These are phyloP conservation scores for Netelia inedita DNA, from an alignment of 2,888 invertebrate species.

Conservation along the genomic window DNA sequence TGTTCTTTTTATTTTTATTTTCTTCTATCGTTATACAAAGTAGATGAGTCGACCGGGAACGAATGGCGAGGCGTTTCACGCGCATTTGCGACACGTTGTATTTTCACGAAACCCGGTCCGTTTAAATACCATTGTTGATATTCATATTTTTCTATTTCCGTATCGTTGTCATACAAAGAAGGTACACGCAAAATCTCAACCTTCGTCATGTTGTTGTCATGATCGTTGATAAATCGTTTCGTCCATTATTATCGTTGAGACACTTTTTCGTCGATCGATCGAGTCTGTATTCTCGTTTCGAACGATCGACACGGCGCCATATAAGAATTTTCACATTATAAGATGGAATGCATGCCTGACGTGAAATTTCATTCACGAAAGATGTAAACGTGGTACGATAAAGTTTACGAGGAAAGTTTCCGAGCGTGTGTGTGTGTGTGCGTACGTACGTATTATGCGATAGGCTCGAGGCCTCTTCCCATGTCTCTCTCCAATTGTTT, in stretches of 20 bases:
- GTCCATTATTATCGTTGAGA: constrained; percentile 63
- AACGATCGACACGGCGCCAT: constrained; percentile 39
- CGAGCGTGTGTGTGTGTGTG: constrained; percentile 23
- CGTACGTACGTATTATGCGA: constrained; percentile 42
- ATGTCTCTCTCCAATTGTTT: constrained; percentile 28
- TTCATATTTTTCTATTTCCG: constrained; percentile 70
- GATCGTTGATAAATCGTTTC: constrained; percentile 59
- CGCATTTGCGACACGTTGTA: neutral
- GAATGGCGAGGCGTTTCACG: neutral
- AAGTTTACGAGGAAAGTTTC: constrained; percentile 10
- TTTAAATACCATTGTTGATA: constrained; percentile 66
- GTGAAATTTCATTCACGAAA: constrained; percentile 32
- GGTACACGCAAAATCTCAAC: constrained; percentile 20
- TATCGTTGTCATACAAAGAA: constrained; percentile 46
- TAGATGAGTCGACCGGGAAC: neutral
- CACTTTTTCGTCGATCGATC: constrained; percentile 44
- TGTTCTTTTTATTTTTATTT: neutral
- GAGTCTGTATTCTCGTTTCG: constrained; percentile 4
- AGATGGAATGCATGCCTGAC: constrained; percentile 13
- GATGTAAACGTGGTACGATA: constrained; percentile 18
- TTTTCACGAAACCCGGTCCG: constrained; percentile 21
- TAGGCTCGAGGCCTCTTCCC: constrained; percentile 37
- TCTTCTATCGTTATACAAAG: neutral
- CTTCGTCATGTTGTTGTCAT: constrained; percentile 65
- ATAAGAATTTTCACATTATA: constrained; percentile 13